A percentile compares a stretch with the other conserved stretches of the same genome.
These are phyloP conservation scores for Crocallis elinguaria DNA, from an alignment of 2,888 invertebrate species.

Conservation along the genomic window DNA sequence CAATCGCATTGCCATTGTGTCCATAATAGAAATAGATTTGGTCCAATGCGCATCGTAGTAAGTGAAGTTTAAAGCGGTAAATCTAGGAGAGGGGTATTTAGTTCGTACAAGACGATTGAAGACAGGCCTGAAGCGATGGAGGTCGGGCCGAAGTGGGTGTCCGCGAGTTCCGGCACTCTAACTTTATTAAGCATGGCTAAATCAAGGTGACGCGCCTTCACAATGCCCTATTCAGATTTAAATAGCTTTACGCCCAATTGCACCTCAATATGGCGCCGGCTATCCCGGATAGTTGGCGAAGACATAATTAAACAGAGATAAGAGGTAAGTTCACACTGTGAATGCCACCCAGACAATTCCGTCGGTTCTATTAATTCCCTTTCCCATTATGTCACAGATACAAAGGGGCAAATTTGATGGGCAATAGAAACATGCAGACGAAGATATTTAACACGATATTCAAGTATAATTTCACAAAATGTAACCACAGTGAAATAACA, in stretches of 20 bases:
- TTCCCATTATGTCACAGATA: conserved; percentile 36
- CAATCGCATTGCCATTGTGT: conserved; percentile 42
- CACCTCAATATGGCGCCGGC: conserved; percentile 77
- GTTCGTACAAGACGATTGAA: conserved; percentile 62
- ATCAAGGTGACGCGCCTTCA: conserved; percentile 81
- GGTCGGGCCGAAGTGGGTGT: conserved; percentile 50
- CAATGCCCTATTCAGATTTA: conserved; percentile 84
- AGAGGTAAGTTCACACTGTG: conserved; percentile 54
- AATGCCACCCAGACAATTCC: conserved; percentile 39
- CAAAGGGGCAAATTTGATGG: conserved; percentile 6
- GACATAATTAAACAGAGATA: conserved; percentile 79
- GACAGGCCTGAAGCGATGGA: conserved; percentile 56
- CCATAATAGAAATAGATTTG: conserved; percentile 36
- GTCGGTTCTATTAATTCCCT: conserved; percentile 40
- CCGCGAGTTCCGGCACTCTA: conserved; percentile 71
- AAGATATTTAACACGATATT: not conserved
- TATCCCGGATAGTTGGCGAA: conserved; percentile 67
- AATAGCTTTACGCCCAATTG: conserved; percentile 85
- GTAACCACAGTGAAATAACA: not conserved
- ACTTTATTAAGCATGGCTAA: conserved; percentile 79
- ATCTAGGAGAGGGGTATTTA: conserved; percentile 57
- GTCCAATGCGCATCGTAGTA: conserved; percentile 54
- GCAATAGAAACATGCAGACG: not conserved
- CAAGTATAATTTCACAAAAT: not conserved
- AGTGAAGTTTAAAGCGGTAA: conserved; percentile 55